Conservation (phyloP, 2,888 invertebrate species). For the Melieria omissa region DNA sequence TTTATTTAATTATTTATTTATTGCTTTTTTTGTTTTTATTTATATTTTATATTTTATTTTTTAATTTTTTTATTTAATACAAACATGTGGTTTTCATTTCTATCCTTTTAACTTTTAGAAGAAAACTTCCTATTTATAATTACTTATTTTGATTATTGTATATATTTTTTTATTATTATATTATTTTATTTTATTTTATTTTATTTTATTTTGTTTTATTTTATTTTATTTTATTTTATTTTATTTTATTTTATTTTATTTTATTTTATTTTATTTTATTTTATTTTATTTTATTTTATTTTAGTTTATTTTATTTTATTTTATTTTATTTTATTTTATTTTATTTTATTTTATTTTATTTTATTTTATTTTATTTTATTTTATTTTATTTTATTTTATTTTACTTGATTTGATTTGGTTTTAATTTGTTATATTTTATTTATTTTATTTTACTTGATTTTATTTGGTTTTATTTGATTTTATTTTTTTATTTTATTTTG, state of each 20-base stretch:
- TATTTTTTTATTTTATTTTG: background rate
- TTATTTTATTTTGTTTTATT: background rate
- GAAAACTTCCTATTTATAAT: no score
- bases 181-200: background rate
- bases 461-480: background rate
- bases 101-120: no score
- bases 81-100: no score
- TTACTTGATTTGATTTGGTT: background rate
- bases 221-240: background rate
- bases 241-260: background rate
- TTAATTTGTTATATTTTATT: background rate
- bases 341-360: background rate
- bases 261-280: background rate
- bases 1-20: background rate
- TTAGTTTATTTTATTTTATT: slow-evolving; percentile 8
- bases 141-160: no score
- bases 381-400: background rate
- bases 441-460: background rate
- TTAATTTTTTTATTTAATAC: no score
- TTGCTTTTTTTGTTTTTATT: background rate
- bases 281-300: slow-evolving; percentile 1
- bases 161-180: no score
- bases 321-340: slow-evolving; percentile 4
- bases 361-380: slow-evolving; percentile 8
- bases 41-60: background rate